Base-by-base conservation (phyloP, 1,140 invertebrate species). In the Metaphire vulgaris region DNA sequence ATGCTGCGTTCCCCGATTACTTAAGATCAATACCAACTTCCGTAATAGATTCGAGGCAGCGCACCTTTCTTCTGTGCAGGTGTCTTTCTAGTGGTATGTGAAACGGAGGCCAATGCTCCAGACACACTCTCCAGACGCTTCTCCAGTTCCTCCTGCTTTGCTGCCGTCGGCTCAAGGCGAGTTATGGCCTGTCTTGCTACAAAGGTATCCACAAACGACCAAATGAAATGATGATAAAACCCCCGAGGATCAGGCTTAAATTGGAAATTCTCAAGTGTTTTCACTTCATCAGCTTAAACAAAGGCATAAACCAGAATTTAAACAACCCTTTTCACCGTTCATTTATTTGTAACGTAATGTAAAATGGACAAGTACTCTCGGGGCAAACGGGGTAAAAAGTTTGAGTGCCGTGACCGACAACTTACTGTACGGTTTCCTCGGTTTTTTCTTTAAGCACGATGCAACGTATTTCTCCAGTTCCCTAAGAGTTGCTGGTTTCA, bases 391-490 rank as follows among this genome's bases (percentile, higher is more conserved):
- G n/a, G n/a, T n/a, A n/a, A n/a, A n/a, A n/a, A n/a, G n/a, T n/a
- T n/a, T n/a, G n/a, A n/a, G n/a, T n/a, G n/a, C n/a, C n/a, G n/a
- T n/a, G n/a, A n/a, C n/a, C n/a, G n/a, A n/a, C n/a, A 31, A 77
- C 76, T 74, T 28, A 77, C 76, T 75, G 33, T 77, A 77, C 34
- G 76, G 72, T 68, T 70, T 74, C 33, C n/a, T n/a, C n/a, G 56
- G 21, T n/a, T n/a, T n/a, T n/a, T 97, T 98, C 87, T 95, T 92
- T 82, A 99, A 91, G 89, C 96, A 99, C 6, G 95, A 95, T 75
- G 95, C 95, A 78, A 99, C 98, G 88, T 98, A 99, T 81, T 91
- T 92, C 88, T 99, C 97, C 81, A 99, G 88, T 88, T 99, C 97
- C 81, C 98, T 89, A 74, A 99, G 88, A 64, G 98, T 99, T 71